Percentiles rank a stretch among this genome's conserved stretches.
Conservation (phyloP, 2,113 vertebrate species). For the Thalassarche chlororhynchos region DNA sequence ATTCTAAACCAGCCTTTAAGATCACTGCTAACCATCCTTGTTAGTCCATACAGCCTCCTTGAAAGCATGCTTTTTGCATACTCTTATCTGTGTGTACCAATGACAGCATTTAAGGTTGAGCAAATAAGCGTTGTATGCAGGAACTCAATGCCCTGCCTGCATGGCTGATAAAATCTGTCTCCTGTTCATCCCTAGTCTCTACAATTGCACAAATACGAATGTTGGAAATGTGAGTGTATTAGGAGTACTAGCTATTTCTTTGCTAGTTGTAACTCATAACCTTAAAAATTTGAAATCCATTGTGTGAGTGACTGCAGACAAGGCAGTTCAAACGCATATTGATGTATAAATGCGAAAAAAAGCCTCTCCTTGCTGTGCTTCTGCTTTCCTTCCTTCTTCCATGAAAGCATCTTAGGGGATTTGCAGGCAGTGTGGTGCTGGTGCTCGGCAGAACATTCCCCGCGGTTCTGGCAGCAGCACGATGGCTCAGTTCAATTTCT, state of each 20-base stretch:
- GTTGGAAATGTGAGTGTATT: not conserved
- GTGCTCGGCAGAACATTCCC: not conserved
- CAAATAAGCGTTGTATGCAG: not conserved
- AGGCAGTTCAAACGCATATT: not conserved
- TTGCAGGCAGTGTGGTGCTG: not conserved
- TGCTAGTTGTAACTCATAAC: not conserved
- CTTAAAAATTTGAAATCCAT: not conserved
- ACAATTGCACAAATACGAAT: not conserved
- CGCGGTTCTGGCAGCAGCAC: not conserved
- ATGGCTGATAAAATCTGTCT: not conserved
- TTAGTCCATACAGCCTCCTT: not conserved
- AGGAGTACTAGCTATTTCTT: not conserved
- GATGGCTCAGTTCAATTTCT: not conserved
- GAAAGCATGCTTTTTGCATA: not conserved
- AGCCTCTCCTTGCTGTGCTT: not conserved
- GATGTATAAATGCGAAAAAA: not conserved
- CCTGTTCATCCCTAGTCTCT: not conserved
- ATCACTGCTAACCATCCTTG: not conserved
- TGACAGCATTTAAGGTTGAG: not conserved
- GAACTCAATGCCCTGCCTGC: not conserved
- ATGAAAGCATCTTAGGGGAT: not conserved
- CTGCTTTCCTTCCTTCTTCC: not conserved
- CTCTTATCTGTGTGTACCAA: fast-evolving
- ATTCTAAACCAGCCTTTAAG: not conserved
- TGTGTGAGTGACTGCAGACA: not conserved